Evolutionary conservation across 2,113 vertebrate species (phyloP), one percentile per base, ranked within the genome.

Genomic region (Rhinichthys klamathensis): DNA sequence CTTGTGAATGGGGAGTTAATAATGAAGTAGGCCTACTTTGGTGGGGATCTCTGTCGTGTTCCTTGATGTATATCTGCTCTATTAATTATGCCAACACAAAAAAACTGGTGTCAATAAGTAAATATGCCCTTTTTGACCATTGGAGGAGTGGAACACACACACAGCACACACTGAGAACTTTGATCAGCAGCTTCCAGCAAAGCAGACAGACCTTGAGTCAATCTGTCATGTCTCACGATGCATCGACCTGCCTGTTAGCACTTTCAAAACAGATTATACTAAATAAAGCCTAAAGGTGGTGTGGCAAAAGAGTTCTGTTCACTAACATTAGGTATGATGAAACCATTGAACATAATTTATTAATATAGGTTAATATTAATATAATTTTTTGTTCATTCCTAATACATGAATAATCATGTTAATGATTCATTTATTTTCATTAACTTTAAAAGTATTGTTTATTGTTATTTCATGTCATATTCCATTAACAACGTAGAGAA

Each of bases 171-270:
- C 44, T 85, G 86, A 90, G 94, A 93, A 93, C 93, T 95, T 95
- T 94, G 93, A 80, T 63, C 91, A 9, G 82, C 87, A 44, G 67
- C 89, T 81, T 94, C 91, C 94, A 95, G 86, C 92, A 90, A 89
- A 90, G 74, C 74, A 76, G 49, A 82, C 70, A 84, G 85, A 90
- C 6, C 46, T 86, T 16, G 65, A 85, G 32, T 25, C 74, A 69
- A 72, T 77, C 35, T 73, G 54, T 51, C 30, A 58, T 46, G 51
- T 75, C 56, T 82, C 32, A 25, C 32, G n/a, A 58, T 80, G 51
- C 44, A 46, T 74, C 0, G 51, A 38, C 77, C 6, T 27, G 21
- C 35, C 23, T 77, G 21, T 63, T 27, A 75, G 44, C 1, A 18
- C 44, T 49, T 74, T 49, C 41, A 49, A 51, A 35, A 18, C 5